phyloP scores from a whole-genome alignment of 2,888 invertebrate genomes.

The Andrena trimmerana region DNA sequence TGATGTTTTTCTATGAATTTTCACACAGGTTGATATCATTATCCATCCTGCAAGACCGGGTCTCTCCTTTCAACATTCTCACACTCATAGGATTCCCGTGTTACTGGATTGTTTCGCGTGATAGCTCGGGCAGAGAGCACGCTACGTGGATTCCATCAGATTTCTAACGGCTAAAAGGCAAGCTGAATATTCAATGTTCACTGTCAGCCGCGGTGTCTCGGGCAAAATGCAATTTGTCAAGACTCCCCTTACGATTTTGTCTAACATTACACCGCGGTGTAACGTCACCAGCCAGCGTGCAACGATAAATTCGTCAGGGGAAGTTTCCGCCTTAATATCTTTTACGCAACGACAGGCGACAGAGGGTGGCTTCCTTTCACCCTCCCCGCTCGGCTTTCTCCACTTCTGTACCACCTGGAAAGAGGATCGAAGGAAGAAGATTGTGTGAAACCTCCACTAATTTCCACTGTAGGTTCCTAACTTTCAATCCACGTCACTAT shows the following conservation, averaged over 20 bases:
- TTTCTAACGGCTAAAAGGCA: background rate
- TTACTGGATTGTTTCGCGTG: no score
- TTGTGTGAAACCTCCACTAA: background rate
- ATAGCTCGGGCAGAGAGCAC: no score
- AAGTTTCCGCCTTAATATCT: conserved; percentile 36
- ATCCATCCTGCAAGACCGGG: no score
- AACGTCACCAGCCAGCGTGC: conserved; percentile 3
- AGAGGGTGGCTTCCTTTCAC: conserved; percentile 2
- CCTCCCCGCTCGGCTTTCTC: background rate
- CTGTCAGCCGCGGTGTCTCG: background rate
- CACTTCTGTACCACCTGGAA: background rate
- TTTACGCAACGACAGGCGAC: conserved; percentile 4
- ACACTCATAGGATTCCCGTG: background rate
- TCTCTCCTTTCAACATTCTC: background rate
- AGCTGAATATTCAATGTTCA: conserved; percentile 24
- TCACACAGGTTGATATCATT: no score
- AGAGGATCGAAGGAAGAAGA: no score
- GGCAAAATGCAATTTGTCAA: conserved; percentile 40
- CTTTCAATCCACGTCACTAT: background rate
- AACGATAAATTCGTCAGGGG: conserved; percentile 37
- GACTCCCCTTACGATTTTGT: conserved; percentile 29
- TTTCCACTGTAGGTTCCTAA: background rate
- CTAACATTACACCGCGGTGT: conserved; percentile 19
- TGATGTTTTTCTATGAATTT: no score
- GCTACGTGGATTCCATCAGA: background rate